These are phyloP conservation scores for Cyanoliseus patagonus DNA, from an alignment of 2,113 vertebrate genomes.

Conservation along the genomic window DNA sequence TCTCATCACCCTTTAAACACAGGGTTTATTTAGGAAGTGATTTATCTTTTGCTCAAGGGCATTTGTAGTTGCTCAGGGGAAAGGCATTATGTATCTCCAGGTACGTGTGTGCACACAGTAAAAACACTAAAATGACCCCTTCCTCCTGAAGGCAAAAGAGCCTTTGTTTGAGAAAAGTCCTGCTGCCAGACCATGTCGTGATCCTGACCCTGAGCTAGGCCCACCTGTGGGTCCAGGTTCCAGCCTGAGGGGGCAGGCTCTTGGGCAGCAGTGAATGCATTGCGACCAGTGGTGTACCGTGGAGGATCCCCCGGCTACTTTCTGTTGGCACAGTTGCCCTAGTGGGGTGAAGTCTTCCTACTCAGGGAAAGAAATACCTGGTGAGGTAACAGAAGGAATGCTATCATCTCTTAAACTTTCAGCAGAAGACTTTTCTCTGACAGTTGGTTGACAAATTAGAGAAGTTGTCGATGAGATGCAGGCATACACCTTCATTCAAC, in stretches of 20 bases:
- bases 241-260: not conserved
- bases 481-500: not conserved
- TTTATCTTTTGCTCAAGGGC: not conserved
- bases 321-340: not conserved
- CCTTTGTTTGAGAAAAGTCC: not conserved
- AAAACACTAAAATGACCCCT: rapidly evolving
- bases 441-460: not conserved
- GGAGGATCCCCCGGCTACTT: not conserved
- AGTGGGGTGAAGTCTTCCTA: not conserved
- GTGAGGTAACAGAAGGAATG: rapidly evolving
- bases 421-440: not conserved
- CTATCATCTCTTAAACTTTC: not conserved
- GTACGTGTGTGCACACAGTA: rapidly evolving
- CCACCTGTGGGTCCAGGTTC: rapidly evolving
- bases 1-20: not conserved
- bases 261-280: not conserved
- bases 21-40: not conserved
- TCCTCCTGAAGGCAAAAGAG: not conserved
- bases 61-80: not conserved
- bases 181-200: rapidly evolving
- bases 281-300: not conserved
- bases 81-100: not conserved
- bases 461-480: not conserved
- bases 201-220: not conserved
- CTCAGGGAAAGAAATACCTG: not conserved